A percentile compares a stretch with the other conserved stretches of the same genome.
Conservation (phyloP, 2,113 vertebrate species). For the Melanostigma gelatinosum region DNA sequence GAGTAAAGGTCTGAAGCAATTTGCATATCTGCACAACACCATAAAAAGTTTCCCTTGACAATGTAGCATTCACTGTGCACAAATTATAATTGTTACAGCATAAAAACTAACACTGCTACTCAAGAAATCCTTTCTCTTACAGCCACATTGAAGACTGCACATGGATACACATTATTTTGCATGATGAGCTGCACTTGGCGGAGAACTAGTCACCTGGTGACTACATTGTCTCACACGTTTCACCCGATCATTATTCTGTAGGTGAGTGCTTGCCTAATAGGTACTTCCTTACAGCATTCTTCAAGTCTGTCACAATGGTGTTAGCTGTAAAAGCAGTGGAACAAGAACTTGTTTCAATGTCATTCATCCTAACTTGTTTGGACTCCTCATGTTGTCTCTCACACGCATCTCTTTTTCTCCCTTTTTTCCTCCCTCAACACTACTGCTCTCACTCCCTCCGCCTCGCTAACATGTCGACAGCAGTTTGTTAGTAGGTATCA, state of each 20-base stretch:
- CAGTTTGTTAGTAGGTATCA: constrained; percentile 83
- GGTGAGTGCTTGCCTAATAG: constrained; percentile 57
- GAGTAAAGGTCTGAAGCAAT: constrained; percentile 65
- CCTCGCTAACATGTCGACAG: constrained; percentile 82
- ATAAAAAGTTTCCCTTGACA: constrained; percentile 42
- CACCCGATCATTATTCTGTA: constrained; percentile 47
- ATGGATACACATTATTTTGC: constrained; percentile 23
- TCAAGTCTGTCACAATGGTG: constrained; percentile 58
- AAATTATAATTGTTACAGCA: constrained; percentile 45
- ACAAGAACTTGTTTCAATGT: constrained; percentile 58
- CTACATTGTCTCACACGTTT: constrained; percentile 44
- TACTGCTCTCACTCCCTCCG: constrained; percentile 68
- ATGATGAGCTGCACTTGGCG: constrained; percentile 29
- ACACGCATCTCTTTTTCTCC: constrained; percentile 62
- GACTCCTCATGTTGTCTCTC: constrained; percentile 70
- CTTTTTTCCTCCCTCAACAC: constrained; percentile 57
- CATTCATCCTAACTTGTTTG: constrained; percentile 75
- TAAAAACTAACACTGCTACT: constrained; percentile 22
- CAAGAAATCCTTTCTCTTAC: constrained; percentile 10
- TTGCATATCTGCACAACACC: constrained; percentile 63
- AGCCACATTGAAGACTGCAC: constrained; percentile 15
- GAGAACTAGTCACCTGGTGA: constrained; percentile 44
- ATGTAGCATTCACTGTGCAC: constrained; percentile 35
- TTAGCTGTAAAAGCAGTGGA: constrained; percentile 59
- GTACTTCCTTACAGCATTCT: constrained; percentile 63